Conservation (phyloP, 2,113 vertebrate species). For the Nannospalax galili region DNA sequence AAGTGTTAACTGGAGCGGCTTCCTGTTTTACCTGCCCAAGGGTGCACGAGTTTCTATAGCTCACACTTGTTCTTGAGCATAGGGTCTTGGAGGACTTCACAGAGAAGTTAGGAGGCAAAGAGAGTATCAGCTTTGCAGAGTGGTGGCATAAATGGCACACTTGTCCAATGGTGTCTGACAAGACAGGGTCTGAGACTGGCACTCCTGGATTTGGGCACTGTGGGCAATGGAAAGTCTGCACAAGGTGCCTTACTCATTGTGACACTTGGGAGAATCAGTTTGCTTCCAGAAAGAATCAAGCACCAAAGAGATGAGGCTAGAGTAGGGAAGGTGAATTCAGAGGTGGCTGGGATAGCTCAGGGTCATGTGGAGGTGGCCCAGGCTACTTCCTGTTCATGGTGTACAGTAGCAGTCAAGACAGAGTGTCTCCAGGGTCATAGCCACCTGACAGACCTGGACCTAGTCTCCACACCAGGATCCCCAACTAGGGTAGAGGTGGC, state of each 20-base stretch:
- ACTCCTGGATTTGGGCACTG: background rate
- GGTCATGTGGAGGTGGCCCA: background rate
- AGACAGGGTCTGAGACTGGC: background rate
- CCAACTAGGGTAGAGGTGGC: conserved; percentile 81
- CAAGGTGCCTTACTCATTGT: background rate
- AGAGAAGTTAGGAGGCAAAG: background rate
- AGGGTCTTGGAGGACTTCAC: conserved; percentile 6
- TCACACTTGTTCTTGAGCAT: background rate
- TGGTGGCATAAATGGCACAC: background rate
- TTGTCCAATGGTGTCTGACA: background rate
- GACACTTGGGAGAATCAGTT: conserved; percentile 16
- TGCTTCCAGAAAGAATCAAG: background rate
- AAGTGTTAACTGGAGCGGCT: background rate
- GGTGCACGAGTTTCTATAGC: background rate
- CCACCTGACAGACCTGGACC: conserved; percentile 61
- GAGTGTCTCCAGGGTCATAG: conserved; percentile 9
- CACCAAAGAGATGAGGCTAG: background rate
- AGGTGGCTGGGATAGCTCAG: background rate
- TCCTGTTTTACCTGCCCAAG: background rate
- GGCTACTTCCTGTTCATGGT: background rate
- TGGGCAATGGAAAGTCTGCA: background rate
- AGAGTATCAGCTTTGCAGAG: background rate
- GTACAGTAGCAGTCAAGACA: background rate
- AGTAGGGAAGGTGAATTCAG: background rate
- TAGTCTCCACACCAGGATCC: conserved; percentile 43